These are phyloP conservation scores for Latrodectus hesperus DNA, from an alignment of 2,888 invertebrate genomes.

Conservation along the genomic window DNA sequence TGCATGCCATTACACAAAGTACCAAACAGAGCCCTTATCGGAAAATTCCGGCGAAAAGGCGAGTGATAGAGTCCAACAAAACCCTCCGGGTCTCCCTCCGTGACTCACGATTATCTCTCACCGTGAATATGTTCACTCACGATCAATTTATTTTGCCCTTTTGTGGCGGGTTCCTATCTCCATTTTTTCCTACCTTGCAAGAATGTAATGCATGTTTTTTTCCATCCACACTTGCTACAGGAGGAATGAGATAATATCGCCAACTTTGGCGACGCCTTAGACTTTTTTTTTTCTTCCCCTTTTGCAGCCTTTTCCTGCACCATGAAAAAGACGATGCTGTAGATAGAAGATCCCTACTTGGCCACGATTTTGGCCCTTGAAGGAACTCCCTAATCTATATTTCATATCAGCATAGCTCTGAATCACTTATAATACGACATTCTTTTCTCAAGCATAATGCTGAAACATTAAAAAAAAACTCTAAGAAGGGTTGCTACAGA, in stretches of 20 bases:
- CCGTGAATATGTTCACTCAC: conserved; percentile 68
- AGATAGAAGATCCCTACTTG: conserved; percentile 40
- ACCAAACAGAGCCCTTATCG: conserved; percentile 54
- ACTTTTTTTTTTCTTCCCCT: neutral
- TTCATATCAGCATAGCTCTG: conserved; percentile 10
- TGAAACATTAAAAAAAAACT: neutral
- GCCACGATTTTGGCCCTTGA: conserved; percentile 56
- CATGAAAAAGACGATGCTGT: conserved; percentile 27
- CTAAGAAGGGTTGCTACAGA: no score
- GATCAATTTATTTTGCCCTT: conserved; percentile 68
- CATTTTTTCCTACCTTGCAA: conserved; percentile 4
- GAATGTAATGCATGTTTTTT: conserved; percentile 1
- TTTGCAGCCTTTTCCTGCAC: conserved; percentile 3
- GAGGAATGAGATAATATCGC: conserved; percentile 59
- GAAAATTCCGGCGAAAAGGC: conserved; percentile 38
- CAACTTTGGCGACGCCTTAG: conserved; percentile 62
- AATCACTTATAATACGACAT: neutral
- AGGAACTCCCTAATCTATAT: conserved; percentile 28
- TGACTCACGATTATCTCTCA: conserved; percentile 67
- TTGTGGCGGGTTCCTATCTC: conserved; percentile 52
- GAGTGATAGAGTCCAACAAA: conserved; percentile 59
- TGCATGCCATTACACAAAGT: conserved; percentile 58
- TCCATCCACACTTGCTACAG: neutral
- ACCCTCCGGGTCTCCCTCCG: conserved; percentile 52
- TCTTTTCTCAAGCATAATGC: neutral